Conservation (phyloP, 2,888 invertebrate genomes). For the Brachyptera putata region DNA sequence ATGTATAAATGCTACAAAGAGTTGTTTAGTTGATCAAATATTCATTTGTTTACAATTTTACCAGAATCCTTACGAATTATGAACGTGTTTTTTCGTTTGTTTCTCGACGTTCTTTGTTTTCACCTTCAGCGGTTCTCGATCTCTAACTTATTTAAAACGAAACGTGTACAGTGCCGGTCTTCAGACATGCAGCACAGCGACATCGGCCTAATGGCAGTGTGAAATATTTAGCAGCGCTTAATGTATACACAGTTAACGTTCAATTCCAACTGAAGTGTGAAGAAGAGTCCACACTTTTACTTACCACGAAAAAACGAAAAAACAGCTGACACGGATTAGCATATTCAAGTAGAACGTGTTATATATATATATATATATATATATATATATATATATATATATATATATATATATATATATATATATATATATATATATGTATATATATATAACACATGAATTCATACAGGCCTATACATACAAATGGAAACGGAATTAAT, state of each 20-base stretch:
- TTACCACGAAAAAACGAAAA: not conserved
- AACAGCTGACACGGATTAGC: not conserved
- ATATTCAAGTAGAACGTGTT: not conserved
- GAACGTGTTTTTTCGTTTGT: not conserved
- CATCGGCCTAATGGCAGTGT: not conserved
- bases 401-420: too few relatives aligned
- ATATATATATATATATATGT: too few relatives aligned
- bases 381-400: too few relatives aligned
- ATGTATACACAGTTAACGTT: not conserved
- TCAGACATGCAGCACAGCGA: not conserved
- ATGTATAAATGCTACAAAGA: too few relatives aligned
- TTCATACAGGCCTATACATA: too few relatives aligned
- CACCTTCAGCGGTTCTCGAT: not conserved
- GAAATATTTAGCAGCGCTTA: constrained; percentile 3
- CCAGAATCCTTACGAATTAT: not conserved
- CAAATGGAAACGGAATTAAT: not conserved
- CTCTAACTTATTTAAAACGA: not conserved
- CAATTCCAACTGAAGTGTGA: not conserved
- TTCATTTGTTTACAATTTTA: too few relatives aligned
- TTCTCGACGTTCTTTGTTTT: not conserved
- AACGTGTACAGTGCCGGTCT: not conserved
- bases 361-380: too few relatives aligned
- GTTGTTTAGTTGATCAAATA: too few relatives aligned
- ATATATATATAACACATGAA: too few relatives aligned
- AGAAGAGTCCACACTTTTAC: not conserved